Percentiles rank a stretch among this genome's conserved stretches.
Conservation (phyloP, 2,113 vertebrate genomes). For the Morone saxatilis region DNA sequence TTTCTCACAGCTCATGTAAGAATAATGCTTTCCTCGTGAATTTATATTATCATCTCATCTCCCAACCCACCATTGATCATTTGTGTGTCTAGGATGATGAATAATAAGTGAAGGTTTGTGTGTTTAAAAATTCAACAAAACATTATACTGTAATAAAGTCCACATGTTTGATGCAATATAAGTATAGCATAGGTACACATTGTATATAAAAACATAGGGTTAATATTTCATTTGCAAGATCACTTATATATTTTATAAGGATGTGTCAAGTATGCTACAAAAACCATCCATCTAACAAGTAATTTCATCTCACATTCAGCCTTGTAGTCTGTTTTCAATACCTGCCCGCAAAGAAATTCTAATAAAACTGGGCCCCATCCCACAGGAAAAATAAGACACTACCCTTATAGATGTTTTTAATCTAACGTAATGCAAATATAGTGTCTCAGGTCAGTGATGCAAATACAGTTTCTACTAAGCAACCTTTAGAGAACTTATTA, state of each 20-base stretch:
- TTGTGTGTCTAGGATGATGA: constrained; percentile 31
- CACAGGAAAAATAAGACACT: constrained; percentile 48
- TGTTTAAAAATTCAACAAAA: constrained; percentile 62
- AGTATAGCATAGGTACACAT: neutral
- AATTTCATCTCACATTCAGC: constrained; percentile 62
- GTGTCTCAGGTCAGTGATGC: neutral
- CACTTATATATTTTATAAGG: constrained; percentile 64
- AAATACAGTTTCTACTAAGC: constrained; percentile 5
- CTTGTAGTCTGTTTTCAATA: constrained; percentile 44
- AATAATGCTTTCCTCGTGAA: constrained; percentile 44
- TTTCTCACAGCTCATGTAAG: constrained; percentile 44
- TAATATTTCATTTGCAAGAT: constrained; percentile 68
- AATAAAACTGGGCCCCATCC: constrained; percentile 60
- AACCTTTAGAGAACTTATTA: constrained; percentile 1
- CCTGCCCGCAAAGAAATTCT: constrained; percentile 51
- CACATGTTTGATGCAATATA: constrained; percentile 14
- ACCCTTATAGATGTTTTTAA: constrained; percentile 63
- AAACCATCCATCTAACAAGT: constrained; percentile 70
- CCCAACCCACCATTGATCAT: constrained; percentile 39
- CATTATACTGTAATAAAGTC: constrained; percentile 23
- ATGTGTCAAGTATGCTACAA: constrained; percentile 41
- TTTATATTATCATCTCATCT: constrained; percentile 52
- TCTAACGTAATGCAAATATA: constrained; percentile 62
- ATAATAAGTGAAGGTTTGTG: constrained; percentile 49
- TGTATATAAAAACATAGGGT: constrained; percentile 42